Evolutionary conservation across 2,113 vertebrate species (phyloP), one percentile per base, ranked within the genome.

Genomic region (Phyllopteryx taeniolatus): DNA sequence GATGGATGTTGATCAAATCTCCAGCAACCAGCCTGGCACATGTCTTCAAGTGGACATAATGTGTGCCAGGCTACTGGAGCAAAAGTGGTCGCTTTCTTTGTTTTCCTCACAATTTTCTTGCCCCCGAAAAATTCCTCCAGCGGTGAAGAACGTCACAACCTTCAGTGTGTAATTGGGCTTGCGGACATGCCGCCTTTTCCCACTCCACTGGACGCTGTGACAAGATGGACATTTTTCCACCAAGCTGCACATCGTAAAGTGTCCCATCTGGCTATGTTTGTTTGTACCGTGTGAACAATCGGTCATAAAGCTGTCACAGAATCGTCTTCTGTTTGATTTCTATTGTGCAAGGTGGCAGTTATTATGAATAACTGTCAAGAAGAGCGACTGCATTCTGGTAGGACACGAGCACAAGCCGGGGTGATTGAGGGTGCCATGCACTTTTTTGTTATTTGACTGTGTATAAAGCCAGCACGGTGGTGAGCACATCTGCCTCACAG

Each of bases 181-280:
- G 20, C 60, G 75, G 69, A 22, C 76, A 78, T 44, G 22, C 20
- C 44, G 59, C 51, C 17, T 76, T 61, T 82, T 54, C 79, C 51
- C 67, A 71, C 63, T 73, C 67, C 56, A 66, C 60, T 68, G 66
- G 74, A 73, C 79, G 65, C 33, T 75, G 71, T 74, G 72, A 75
- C 73, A 71, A 76, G 75, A 33, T 63, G 72, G 51, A 75, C 51
- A 63, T 0, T 72, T 76, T 76, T 79, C 73, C 81, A 79, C 79
- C 70, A 61, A 64, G 60, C 46, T 61, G 70, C 81, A 61, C 54
- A 76, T 75, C n/a, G 2, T 13, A 42, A 74, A 76, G 51, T 27
- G 78, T 71, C 76, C 60, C 22, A 76, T 31, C 72, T 43, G 75
- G 81, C 70, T 47, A 76, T 44, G 62, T 64, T 66, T 66, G 43